Evolutionary conservation across 35 echinoderm and acorn worm genomes (phyloP).

Genomic region (Strongylocentrotus purpuratus): DNA sequence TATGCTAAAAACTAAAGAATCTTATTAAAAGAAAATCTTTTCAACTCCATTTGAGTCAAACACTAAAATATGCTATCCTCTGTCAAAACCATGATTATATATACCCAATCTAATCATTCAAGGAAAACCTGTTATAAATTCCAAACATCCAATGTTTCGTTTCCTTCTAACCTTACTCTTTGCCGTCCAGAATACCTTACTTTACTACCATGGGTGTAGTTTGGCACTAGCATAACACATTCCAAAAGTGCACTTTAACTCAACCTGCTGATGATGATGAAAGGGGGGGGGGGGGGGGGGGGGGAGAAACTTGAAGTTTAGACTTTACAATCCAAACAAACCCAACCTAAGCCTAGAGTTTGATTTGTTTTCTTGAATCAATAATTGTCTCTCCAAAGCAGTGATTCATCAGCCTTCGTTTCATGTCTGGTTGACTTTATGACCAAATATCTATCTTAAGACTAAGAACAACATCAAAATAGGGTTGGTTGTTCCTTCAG

Average conservation of each 20-base stretch:
- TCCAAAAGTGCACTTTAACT: not conserved
- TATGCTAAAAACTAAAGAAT: too few species aligned
- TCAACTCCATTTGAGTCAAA: too few species aligned
- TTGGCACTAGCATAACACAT: too few species aligned
- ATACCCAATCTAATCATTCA: too few species aligned
- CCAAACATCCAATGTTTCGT: too few species aligned
- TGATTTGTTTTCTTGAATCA: not conserved
- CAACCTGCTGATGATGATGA: not conserved
- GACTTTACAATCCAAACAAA: slow-evolving; percentile 3
- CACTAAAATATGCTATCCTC: too few species aligned
- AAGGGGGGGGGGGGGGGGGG: not conserved
- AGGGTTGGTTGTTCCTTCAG: not conserved
- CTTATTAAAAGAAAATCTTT: too few species aligned
- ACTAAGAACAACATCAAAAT: not conserved
- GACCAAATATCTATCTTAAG: slow-evolving; percentile 4
- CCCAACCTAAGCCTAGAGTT: not conserved
- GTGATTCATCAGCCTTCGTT: not conserved
- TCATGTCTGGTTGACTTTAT: not conserved
- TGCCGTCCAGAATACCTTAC: not conserved
- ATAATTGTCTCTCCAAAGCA: not conserved
- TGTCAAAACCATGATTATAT: too few species aligned
- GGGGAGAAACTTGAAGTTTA: not conserved
- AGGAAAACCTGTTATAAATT: too few species aligned
- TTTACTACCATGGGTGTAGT: not conserved
- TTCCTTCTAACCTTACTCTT: not conserved